phyloP scores from a whole-genome alignment of 2,797 vertebrate species.

The Podarcis siculus region DNA sequence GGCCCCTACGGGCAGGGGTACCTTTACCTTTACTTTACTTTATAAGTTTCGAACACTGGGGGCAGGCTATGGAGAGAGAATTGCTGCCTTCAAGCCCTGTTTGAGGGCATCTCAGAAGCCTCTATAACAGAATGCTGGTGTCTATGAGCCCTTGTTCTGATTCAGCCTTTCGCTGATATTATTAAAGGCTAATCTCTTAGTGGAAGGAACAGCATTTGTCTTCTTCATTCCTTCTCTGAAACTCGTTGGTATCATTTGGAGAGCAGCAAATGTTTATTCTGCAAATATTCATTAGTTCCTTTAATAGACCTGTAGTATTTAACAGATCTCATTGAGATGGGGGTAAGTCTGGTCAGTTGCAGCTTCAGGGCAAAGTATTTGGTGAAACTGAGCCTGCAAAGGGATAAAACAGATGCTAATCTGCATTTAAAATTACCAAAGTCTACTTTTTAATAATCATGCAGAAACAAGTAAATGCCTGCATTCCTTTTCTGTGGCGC shows the following conservation, averaged over 20 bases:
- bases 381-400: constrained; percentile 20
- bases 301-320: constrained; percentile 26
- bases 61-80: background rate
- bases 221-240: background rate
- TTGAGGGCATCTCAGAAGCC: background rate
- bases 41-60: background rate
- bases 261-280: constrained; percentile 34
- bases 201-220: background rate
- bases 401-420: constrained; percentile 27
- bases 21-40: no score
- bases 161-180: background rate
- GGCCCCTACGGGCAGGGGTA: no score
- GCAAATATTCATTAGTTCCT: constrained; percentile 4
- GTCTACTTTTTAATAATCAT: background rate
- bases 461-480: constrained; percentile 31
- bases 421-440: constrained; percentile 23
- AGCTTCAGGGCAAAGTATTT: constrained; percentile 16
- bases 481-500: constrained; percentile 38
- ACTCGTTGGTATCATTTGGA: constrained; percentile 26
- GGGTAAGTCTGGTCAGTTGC: constrained; percentile 14
- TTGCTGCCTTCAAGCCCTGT: background rate
- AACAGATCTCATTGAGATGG: constrained; percentile 18
- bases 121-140: no score
- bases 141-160: background rate
- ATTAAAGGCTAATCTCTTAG: background rate